Percentiles rank a stretch among this genome's conserved stretches.
phyloP scores from a whole-genome alignment of 2,113 vertebrate genomes.

The Anguilla japonica region DNA sequence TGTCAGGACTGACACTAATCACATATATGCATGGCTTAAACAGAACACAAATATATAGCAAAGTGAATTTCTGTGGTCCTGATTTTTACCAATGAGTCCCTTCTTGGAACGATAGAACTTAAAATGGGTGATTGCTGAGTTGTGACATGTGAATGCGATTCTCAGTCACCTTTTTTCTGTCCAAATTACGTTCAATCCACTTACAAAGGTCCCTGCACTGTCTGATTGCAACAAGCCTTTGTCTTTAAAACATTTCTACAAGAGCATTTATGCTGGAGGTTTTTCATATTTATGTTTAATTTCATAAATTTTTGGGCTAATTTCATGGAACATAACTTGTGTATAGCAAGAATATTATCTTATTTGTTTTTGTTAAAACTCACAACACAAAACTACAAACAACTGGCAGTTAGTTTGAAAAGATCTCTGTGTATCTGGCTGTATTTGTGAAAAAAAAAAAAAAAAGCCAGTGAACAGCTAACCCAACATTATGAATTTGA shows the following conservation, averaged over 20 bases:
- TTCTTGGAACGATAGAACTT: neutral
- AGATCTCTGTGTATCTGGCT: neutral
- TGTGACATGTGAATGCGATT: neutral
- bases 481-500: neutral
- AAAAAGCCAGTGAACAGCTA: neutral
- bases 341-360: neutral
- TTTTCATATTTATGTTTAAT: neutral
- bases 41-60: neutral
- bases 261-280: neutral
- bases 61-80: neutral
- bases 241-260: neutral
- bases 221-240: neutral
- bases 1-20: neutral
- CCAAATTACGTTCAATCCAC: too few relatives aligned
- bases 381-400: neutral
- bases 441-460: neutral
- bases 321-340: neutral
- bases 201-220: neutral
- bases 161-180: neutral
- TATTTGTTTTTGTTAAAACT: neutral
- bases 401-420: neutral
- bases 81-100: neutral
- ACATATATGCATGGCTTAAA: neutral
- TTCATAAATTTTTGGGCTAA: neutral
- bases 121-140: neutral